A percentile compares a stretch with the other conserved stretches of the same genome.
These are phyloP conservation scores for Pleuronectes platessa DNA, from an alignment of 2,113 vertebrate genomes.

Conservation along the genomic window DNA sequence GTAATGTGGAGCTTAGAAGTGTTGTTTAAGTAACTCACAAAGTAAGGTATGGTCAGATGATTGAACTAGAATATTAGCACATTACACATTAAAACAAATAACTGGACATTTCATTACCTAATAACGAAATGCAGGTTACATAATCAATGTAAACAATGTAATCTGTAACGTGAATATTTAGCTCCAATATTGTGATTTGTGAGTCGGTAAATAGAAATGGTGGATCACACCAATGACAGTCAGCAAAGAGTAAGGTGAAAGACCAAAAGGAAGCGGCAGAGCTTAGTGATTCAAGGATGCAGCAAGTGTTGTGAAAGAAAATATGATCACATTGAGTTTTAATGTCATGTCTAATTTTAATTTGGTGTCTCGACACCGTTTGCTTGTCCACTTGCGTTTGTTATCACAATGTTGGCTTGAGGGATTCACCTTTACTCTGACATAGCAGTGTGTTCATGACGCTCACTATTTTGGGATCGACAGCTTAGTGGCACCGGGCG, in stretches of 20 bases:
- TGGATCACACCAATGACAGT: conserved; percentile 24
- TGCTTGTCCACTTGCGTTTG: conserved; percentile 26
- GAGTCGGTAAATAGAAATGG: conserved; percentile 6
- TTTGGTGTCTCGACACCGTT: conserved; percentile 12
- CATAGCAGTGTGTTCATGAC: conserved; percentile 44
- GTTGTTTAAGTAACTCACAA: neutral
- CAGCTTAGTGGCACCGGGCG: conserved; percentile 60
- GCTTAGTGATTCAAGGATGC: neutral
- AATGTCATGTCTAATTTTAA: conserved; percentile 4
- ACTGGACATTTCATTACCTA: neutral
- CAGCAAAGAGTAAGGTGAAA: conserved; percentile 10
- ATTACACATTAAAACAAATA: neutral
- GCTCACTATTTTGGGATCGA: conserved; percentile 72
- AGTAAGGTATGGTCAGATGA: neutral
- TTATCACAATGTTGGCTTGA: conserved; percentile 42
- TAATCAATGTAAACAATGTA: neutral
- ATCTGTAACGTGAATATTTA: neutral
- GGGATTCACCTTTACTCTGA: conserved; percentile 64
- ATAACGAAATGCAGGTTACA: neutral
- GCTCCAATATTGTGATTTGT: conserved; percentile 17
- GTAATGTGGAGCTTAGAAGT: conserved; percentile 8
- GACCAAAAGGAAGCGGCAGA: neutral
- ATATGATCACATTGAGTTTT: conserved; percentile 16
- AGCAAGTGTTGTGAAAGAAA: conserved; percentile 16
- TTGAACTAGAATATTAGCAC: neutral